Evolutionary conservation across 2,113 vertebrate genomes (phyloP).

Genomic region (Nothoprocta perdicaria): DNA sequence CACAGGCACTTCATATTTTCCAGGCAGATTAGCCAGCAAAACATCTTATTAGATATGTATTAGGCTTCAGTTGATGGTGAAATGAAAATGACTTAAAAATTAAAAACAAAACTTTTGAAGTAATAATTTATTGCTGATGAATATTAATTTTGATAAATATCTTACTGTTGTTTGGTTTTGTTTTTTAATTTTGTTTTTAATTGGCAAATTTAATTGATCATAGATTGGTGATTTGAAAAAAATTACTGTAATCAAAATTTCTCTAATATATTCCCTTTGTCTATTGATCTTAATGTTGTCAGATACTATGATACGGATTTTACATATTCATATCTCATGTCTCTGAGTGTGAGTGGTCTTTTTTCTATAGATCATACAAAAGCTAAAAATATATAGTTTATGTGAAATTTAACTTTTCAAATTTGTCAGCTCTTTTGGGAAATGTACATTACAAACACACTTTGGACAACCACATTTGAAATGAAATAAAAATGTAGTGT

Average conservation of each 20-base stretch:
- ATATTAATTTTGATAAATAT: neutral
- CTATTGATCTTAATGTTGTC: neutral
- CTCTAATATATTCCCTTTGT: neutral
- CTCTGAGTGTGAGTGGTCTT: neutral
- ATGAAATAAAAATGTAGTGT: neutral
- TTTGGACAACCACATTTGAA: neutral
- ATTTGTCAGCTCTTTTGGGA: neutral
- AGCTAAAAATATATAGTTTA: neutral
- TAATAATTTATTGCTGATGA: neutral
- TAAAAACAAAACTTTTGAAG: neutral
- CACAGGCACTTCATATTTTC: neutral
- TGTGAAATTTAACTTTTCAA: neutral
- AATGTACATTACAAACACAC: neutral
- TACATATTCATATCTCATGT: neutral
- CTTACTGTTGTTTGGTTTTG: neutral
- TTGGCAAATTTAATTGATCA: too few relatives aligned
- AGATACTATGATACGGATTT: neutral
- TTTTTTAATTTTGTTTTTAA: neutral
- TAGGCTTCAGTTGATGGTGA: neutral
- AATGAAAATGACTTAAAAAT: neutral
- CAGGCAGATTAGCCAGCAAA: neutral
- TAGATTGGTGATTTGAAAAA: neutral
- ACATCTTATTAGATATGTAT: neutral
- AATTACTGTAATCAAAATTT: neutral
- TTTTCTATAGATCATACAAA: neutral